These are phyloP conservation scores for Thereva nobilitata DNA, from an alignment of 2,888 invertebrate genomes.

Conservation along the genomic window DNA sequence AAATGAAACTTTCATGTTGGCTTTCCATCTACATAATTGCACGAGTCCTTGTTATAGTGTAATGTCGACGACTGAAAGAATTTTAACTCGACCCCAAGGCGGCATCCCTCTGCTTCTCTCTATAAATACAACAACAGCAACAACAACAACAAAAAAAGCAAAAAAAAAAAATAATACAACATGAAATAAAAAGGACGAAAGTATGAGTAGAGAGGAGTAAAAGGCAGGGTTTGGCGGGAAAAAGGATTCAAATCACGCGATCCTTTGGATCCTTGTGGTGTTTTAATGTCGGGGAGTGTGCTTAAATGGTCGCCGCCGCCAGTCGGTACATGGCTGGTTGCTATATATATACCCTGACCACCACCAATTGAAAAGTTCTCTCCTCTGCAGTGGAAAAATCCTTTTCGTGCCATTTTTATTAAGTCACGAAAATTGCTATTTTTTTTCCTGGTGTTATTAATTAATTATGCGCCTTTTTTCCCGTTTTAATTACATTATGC, in stretches of 20 bases:
- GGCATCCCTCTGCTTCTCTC: too few relatives aligned
- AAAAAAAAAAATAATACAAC: too few relatives aligned
- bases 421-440: constrained; percentile 9
- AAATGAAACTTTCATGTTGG: constrained; percentile 9
- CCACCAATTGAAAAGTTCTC: neutral
- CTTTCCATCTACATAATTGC: constrained; percentile 10
- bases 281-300: too few relatives aligned
- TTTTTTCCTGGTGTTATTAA: constrained; percentile 2
- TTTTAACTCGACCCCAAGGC: too few relatives aligned
- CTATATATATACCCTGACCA: too few relatives aligned
- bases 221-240: neutral
- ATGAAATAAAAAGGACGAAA: too few relatives aligned
- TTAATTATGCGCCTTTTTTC: neutral
- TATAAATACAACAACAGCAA: too few relatives aligned
- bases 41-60: constrained; percentile 6
- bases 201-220: too few relatives aligned
- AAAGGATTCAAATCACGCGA: constrained; percentile 17
- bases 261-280: neutral
- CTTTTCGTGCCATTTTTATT: constrained; percentile 15
- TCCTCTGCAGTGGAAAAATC: neutral
- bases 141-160: too few relatives aligned
- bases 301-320: too few relatives aligned
- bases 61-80: neutral
- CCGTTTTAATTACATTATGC: neutral
- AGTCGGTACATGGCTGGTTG: too few relatives aligned